phyloP scores from a whole-genome alignment of 2,797 vertebrate genomes.

The Cygnus olor region DNA sequence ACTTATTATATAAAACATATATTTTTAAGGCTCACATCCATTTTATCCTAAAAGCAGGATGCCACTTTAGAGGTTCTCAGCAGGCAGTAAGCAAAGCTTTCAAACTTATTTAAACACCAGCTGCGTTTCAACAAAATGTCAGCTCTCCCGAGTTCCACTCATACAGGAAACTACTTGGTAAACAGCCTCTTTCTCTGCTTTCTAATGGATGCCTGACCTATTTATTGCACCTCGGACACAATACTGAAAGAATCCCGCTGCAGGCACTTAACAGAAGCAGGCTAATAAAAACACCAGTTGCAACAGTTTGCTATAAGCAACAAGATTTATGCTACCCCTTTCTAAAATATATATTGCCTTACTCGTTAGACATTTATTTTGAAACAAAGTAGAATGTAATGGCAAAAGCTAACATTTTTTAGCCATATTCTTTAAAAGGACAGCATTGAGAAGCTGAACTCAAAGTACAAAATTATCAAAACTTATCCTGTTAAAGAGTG shows the following conservation, averaged over 20 bases:
- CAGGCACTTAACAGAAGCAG: conserved; percentile 66
- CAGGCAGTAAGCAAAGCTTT: conserved; percentile 67
- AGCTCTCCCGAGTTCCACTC: conserved; percentile 66
- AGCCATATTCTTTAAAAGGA: neutral
- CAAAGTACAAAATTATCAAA: neutral
- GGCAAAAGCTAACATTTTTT: neutral
- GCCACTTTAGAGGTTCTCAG: conserved; percentile 53
- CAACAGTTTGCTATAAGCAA: conserved; percentile 17
- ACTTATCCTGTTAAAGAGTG: neutral
- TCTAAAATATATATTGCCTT: neutral
- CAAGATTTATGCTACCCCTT: conserved; percentile 21
- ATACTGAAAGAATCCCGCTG: conserved; percentile 65
- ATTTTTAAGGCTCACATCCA: conserved; percentile 34
- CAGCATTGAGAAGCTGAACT: neutral
- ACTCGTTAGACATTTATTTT: neutral
- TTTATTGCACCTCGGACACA: conserved; percentile 67
- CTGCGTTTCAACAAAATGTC: conserved; percentile 71
- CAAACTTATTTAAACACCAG: conserved; percentile 74
- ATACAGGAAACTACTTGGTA: conserved; percentile 69
- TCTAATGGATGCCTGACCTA: conserved; percentile 76
- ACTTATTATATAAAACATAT: conserved; percentile 1
- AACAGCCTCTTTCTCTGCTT: conserved; percentile 68
- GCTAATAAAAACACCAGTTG: conserved; percentile 59
- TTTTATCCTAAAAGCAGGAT: conserved; percentile 51
- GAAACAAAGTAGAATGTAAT: neutral